Percentiles rank a stretch among this genome's conserved stretches.
phyloP scores from a whole-genome alignment of 2,797 vertebrate genomes.

The Adelosebastes latens region DNA sequence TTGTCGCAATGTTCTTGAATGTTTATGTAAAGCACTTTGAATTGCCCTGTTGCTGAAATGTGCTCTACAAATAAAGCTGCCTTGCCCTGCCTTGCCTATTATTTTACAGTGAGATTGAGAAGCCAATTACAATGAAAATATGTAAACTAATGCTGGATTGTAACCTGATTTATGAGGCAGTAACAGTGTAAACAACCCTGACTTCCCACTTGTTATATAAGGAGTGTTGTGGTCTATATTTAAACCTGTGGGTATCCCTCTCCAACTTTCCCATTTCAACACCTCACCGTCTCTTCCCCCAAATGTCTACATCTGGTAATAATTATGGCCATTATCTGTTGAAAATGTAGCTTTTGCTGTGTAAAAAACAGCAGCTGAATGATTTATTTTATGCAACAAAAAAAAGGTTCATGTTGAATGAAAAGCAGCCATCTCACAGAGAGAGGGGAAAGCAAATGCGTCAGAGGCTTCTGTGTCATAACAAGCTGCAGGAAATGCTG shows the following conservation, averaged over 20 bases:
- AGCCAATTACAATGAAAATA: background rate
- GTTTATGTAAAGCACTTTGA: too few species aligned
- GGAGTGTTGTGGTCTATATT: conserved; percentile 73
- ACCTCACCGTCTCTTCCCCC: background rate
- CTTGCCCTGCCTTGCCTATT: background rate
- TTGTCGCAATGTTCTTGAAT: too few species aligned
- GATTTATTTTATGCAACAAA: conserved; percentile 5
- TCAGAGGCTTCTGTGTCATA: conserved; percentile 27
- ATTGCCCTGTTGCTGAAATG: too few species aligned
- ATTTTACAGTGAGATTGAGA: background rate
- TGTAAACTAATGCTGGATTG: conserved; percentile 28
- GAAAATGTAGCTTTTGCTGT: background rate
- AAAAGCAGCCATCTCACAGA: conserved; percentile 50
- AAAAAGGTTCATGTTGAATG: conserved; percentile 42
- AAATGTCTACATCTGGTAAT: background rate
- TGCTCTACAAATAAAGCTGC: too few species aligned
- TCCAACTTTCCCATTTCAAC: conserved; percentile 25
- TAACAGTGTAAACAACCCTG: conserved; percentile 73
- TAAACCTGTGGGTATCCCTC: conserved; percentile 66
- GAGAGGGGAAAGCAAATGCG: conserved; percentile 33
- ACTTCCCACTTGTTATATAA: conserved; percentile 78
- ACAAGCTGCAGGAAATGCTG: conserved; percentile 58
- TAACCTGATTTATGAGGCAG: conserved; percentile 35
- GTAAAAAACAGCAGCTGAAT: background rate
- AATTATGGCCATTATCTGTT: background rate